These are phyloP conservation scores for Centrocercus urophasianus DNA, from an alignment of 2,113 vertebrate species.

Conservation along the genomic window DNA sequence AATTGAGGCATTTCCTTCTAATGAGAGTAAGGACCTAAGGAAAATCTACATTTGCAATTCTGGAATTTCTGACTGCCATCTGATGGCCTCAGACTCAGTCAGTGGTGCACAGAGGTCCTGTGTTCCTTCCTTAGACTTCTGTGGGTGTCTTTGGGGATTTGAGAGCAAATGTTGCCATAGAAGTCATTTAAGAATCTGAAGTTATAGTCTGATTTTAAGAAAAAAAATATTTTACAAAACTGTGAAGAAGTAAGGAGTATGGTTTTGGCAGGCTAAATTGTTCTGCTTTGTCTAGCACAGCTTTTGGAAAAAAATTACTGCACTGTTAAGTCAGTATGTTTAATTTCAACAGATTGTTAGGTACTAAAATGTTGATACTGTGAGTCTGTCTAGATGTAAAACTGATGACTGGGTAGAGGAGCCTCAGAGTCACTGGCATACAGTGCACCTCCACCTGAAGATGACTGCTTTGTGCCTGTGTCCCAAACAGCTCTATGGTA, in stretches of 20 bases:
- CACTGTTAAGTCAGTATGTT: not conserved
- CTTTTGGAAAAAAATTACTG: not conserved
- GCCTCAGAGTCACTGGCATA: not conserved
- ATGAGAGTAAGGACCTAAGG: not conserved
- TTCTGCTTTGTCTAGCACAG: not conserved
- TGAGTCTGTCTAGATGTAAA: not conserved
- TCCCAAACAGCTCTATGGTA: slow-evolving; percentile 4
- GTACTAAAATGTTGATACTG: not conserved
- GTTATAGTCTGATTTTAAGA: not conserved
- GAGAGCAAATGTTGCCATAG: not conserved
- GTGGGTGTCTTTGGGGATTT: not conserved
- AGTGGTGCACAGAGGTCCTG: not conserved
- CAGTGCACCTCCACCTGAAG: not conserved
- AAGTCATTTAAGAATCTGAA: not conserved
- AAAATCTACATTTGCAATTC: slow-evolving; percentile 24
- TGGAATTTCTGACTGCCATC: not conserved
- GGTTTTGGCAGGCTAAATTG: not conserved
- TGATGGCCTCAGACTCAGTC: not conserved
- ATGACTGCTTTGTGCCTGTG: not conserved
- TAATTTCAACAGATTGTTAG: not conserved
- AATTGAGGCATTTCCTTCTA: not conserved
- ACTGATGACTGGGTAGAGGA: not conserved
- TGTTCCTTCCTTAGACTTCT: not conserved
- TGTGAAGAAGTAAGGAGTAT: not conserved
- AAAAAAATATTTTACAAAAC: not conserved